A percentile compares a stretch with the other conserved stretches of the same genome.
Evolutionary conservation across 1,140 invertebrate species (phyloP).

Genomic region (Adelges cooleyi): DNA sequence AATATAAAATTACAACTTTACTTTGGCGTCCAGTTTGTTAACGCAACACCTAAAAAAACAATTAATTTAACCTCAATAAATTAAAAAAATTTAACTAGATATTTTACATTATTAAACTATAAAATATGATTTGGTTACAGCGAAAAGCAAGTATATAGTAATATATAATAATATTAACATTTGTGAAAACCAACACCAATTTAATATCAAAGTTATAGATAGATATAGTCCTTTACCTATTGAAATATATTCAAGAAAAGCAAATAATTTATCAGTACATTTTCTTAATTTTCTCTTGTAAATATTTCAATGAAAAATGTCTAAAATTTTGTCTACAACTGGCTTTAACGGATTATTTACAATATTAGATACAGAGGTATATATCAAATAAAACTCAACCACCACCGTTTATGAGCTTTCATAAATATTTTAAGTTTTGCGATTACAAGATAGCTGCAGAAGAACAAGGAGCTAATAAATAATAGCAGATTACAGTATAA

Average conservation of each 20-base stretch:
- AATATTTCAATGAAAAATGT: background rate
- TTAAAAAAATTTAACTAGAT: slow-evolving; percentile 13
- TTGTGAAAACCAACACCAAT: slow-evolving; percentile 26
- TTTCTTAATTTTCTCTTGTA: background rate
- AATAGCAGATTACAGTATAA: background rate
- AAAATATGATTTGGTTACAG: slow-evolving; percentile 21
- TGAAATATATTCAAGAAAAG: background rate
- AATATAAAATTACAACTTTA: slow-evolving; percentile 10
- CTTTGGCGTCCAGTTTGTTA: slow-evolving; percentile 23
- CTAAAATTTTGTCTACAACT: background rate
- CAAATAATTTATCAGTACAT: background rate
- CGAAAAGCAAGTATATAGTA: slow-evolving; percentile 4
- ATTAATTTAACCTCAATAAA: slow-evolving; percentile 21
- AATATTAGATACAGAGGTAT: background rate
- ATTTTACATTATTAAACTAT: background rate
- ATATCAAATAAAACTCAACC: background rate
- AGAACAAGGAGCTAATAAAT: background rate
- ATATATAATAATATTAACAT: background rate
- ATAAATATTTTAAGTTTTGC: background rate
- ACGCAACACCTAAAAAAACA: slow-evolving; percentile 27
- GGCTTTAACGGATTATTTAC: slow-evolving; percentile 1
- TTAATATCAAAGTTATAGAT: slow-evolving; percentile 3
- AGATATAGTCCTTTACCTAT: slow-evolving; percentile 10
- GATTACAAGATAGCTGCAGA: slow-evolving; percentile 6
- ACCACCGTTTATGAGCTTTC: slow-evolving; percentile 11